A percentile compares a stretch with the other conserved stretches of the same genome.
Conservation (phyloP, 2,888 invertebrate species). For the Synanthedon myopaeformis region DNA sequence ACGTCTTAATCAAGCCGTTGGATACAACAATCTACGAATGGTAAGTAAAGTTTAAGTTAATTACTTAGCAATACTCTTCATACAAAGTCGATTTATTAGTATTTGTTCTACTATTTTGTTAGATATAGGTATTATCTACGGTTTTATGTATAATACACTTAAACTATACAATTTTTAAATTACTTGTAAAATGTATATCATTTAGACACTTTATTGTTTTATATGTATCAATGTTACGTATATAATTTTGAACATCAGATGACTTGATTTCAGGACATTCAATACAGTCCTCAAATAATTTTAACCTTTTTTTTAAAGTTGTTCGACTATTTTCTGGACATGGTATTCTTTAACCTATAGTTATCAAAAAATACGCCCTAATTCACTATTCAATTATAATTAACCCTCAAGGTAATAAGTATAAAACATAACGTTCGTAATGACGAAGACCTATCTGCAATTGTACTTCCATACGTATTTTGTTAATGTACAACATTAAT, state of each 20-base stretch:
- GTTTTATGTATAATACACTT: slow-evolving; percentile 60
- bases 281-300: slow-evolving; percentile 30
- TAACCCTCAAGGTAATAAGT: slow-evolving; percentile 35
- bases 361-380: slow-evolving; percentile 15
- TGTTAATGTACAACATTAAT: slow-evolving; percentile 55
- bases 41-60: slow-evolving; percentile 2
- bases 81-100: slow-evolving; percentile 59
- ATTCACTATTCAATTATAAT: slow-evolving; percentile 39
- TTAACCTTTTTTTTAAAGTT: slow-evolving; percentile 13
- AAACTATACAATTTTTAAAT: slow-evolving; percentile 61
- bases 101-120: slow-evolving; percentile 6
- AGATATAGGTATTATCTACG: slow-evolving; percentile 20
- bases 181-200: slow-evolving; percentile 63
- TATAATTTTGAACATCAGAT: slow-evolving; percentile 70
- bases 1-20: too few relatives aligned
- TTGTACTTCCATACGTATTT: slow-evolving; percentile 71
- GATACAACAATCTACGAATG: background rate
- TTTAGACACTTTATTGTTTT: slow-evolving; percentile 68
- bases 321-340: slow-evolving; percentile 31
- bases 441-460: slow-evolving; percentile 52
- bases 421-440: slow-evolving; percentile 30
- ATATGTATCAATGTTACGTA: slow-evolving; percentile 70
- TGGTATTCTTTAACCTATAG: slow-evolving; percentile 29
- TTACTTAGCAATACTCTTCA: slow-evolving; percentile 55
- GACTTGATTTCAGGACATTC: slow-evolving; percentile 30